Base-by-base conservation (phyloP, 2,888 invertebrate genomes). In the Artemia sinica region DNA sequence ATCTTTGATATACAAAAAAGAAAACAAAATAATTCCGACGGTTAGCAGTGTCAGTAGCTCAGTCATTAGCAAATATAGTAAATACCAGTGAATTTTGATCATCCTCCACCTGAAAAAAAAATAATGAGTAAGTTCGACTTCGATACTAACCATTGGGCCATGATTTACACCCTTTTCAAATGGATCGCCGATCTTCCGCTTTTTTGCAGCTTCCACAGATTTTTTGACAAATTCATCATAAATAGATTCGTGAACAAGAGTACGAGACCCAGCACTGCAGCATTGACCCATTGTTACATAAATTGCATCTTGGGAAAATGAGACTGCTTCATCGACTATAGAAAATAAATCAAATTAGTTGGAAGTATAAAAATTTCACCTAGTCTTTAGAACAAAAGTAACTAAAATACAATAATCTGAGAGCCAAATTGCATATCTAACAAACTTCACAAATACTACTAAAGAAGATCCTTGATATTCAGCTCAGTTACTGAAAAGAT, bases 201-300 rank as follows among this genome's bases (percentile, higher is more conserved):
- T 80, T 73, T 83, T 80, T 1, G 91, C 91, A 73, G 85, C 80
- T 72, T 83, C 84, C 1, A 83, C 83, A 0, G 89, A 84, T 73
- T 85, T 85, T 66, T 84, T 82, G 0, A 94, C 86, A 76, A 94
- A 93, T 74, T 86, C 83, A 74, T 92, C 88, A 75, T 93, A 93
- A 74, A 94, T 87, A 66, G 84, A 84, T 65, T 88, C 85, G 72
- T 93, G 90, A 0, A 94, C 93, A 75, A 86, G 93, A 0, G 91
- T 92, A 71, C 93, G 83, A 9, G 91, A 89, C 12, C 88, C 93
- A 51, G 93, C 92, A 75, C 87, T 87, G 75, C 90, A 91, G 74
- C 84, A 85, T 78, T 88, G 87, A 7, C 88, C 89, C 75, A 87
- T 86, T 75, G 89, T 89, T 66, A 82, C 80, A 78, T 88, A 88